Conservation (phyloP, 2,797 vertebrate species). For the Argya squamiceps region DNA sequence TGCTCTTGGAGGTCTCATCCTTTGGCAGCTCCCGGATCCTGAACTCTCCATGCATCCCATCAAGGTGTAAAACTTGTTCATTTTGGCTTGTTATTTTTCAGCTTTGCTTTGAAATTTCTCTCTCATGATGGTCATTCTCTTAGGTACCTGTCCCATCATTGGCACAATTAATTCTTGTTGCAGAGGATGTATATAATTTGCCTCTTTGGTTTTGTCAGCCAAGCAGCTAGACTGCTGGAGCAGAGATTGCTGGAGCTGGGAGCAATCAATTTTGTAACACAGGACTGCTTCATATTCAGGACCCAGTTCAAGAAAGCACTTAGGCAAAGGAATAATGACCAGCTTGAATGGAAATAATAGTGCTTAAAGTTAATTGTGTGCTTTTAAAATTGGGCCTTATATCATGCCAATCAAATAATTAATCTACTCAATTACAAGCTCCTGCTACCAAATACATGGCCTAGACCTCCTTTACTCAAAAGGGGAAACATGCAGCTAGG, state of each 20-base stretch:
- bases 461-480: background rate
- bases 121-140: background rate
- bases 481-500: background rate
- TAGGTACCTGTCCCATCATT: background rate
- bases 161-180: background rate
- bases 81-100: background rate
- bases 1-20: background rate
- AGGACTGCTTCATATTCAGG: background rate
- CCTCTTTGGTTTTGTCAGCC: background rate
- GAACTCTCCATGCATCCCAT: background rate
- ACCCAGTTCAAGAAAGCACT: constrained; percentile 13
- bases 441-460: background rate
- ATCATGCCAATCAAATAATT: background rate
- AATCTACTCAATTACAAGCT: background rate
- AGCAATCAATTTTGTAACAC: background rate
- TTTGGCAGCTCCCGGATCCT: background rate
- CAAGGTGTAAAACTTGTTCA: background rate
- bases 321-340: background rate
- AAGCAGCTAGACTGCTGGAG: background rate
- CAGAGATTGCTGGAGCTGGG: background rate
- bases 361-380: background rate
- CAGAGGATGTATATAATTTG: rapidly evolving
- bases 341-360: background rate
- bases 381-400: background rate
- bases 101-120: background rate